These are phyloP conservation scores for Thamnophis sirtalis DNA, from an alignment of 2,113 vertebrate genomes.

Conservation along the genomic window DNA sequence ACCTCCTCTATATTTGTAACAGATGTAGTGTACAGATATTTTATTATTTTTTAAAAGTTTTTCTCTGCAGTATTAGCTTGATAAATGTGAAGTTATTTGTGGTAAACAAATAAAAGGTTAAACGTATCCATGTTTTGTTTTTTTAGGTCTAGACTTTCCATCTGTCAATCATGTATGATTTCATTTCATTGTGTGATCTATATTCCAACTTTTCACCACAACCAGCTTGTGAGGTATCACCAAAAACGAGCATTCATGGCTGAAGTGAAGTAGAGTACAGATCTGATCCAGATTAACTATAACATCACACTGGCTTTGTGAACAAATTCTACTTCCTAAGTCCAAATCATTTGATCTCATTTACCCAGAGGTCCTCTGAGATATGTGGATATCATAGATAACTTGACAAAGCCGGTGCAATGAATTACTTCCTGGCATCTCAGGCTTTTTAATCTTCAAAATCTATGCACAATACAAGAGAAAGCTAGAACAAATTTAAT, in stretches of 20 bases:
- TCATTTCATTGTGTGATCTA: neutral
- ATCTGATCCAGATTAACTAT: neutral
- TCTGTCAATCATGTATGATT: neutral
- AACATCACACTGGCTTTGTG: neutral
- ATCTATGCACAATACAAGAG: neutral
- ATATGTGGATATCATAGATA: neutral
- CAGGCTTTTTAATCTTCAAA: neutral
- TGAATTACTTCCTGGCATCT: neutral
- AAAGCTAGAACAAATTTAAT: neutral
- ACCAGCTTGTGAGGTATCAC: neutral
- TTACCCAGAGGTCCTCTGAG: neutral
- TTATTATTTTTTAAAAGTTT: constrained; percentile 54
- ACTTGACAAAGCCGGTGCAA: neutral
- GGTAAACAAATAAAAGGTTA: constrained; percentile 45
- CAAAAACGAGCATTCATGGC: neutral
- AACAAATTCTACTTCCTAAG: neutral
- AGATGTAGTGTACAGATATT: constrained; percentile 70
- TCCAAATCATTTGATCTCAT: neutral
- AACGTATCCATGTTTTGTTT: constrained; percentile 23
- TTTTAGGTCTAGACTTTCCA: neutral
- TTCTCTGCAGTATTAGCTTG: constrained; percentile 58
- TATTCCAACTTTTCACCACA: neutral
- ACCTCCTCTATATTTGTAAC: constrained; percentile 72
- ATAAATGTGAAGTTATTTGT: constrained; percentile 58
- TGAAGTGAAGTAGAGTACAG: neutral